phyloP scores from a whole-genome alignment of 2,888 invertebrate genomes.

The Candidula unifasciata region DNA sequence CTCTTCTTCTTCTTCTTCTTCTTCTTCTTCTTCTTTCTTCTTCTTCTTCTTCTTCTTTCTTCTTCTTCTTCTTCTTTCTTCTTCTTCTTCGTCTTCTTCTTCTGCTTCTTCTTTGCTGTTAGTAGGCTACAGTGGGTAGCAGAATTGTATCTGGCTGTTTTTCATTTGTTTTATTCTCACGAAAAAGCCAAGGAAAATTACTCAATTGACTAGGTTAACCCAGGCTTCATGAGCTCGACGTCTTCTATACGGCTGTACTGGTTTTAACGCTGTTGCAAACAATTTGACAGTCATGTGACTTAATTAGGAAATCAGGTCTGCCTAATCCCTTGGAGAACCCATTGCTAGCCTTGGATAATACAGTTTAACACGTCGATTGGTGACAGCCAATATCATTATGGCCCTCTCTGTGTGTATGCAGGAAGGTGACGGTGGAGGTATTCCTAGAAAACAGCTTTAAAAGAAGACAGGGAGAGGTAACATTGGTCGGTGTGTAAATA shows the following conservation, averaged over 20 bases:
- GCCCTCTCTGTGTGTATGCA: background rate
- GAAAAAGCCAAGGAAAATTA: too few species aligned
- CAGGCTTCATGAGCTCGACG: conserved; percentile 2
- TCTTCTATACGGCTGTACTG: background rate
- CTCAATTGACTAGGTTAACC: background rate
- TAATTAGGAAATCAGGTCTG: conserved; percentile 22
- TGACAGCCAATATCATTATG: conserved; percentile 18
- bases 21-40: background rate
- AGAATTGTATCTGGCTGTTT: too few species aligned
- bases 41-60: background rate
- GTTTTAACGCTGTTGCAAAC: conserved; percentile 5
- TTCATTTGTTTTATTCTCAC: too few species aligned
- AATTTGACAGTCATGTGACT: conserved; percentile 33
- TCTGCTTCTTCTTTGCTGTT: too few species aligned
- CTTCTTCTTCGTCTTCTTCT: too few species aligned
- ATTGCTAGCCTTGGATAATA: background rate
- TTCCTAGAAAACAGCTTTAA: too few species aligned
- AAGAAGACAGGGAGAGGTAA: too few species aligned
- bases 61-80: background rate
- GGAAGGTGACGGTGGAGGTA: too few species aligned
- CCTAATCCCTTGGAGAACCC: conserved; percentile 25
- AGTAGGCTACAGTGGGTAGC: too few species aligned
- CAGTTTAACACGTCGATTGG: conserved; percentile 22
- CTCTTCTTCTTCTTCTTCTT: background rate
- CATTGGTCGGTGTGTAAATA: too few species aligned